Conservation (phyloP, 2,888 invertebrate species). For the Catocala nupta region DNA sequence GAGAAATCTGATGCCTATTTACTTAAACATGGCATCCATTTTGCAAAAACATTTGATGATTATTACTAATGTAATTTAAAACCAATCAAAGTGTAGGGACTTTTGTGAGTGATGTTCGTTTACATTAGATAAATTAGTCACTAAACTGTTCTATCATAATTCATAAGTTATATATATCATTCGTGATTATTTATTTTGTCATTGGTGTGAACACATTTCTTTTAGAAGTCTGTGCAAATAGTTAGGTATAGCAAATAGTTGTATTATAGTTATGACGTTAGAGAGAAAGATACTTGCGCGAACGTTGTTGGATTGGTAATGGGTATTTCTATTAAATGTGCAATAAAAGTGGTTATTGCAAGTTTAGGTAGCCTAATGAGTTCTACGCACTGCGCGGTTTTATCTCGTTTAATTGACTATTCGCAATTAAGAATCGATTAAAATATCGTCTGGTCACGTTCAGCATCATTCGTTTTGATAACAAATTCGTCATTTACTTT, state of each 20-base stretch:
- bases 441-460: constrained; percentile 76
- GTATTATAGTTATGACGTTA: too few relatives aligned
- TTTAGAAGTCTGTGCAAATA: not conserved
- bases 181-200: not conserved
- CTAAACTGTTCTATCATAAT: constrained; percentile 21
- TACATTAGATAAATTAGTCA: constrained; percentile 27
- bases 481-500: constrained; percentile 45
- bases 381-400: constrained; percentile 70
- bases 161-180: constrained; percentile 4
- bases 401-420: constrained; percentile 80
- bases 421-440: constrained; percentile 86
- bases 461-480: constrained; percentile 73
- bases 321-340: not conserved
- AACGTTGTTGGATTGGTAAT: not conserved
- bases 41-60: constrained; percentile 35
- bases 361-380: constrained; percentile 65
- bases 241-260: too few relatives aligned
- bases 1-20: constrained; percentile 10
- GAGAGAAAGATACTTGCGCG: too few relatives aligned
- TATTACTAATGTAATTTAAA: constrained; percentile 35
- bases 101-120: constrained; percentile 17
- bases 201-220: too few relatives aligned
- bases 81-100: constrained; percentile 36
- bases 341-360: constrained; percentile 63
- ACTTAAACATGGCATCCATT: constrained; percentile 21